Base-by-base conservation (phyloP, 2,113 vertebrate species). In the Bubo scandiacus region DNA sequence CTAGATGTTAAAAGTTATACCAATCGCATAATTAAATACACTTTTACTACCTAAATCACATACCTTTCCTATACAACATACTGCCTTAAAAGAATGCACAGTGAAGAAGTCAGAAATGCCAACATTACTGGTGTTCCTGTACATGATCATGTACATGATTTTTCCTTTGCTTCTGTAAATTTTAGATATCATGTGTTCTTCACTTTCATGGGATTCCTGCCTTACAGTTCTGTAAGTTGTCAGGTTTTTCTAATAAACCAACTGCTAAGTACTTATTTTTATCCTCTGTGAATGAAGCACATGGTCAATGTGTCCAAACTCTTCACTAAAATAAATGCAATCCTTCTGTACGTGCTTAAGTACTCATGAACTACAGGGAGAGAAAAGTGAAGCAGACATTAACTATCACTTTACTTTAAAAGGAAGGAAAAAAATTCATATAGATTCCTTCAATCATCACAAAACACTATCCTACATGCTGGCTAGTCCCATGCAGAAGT, bases 231-330 rank as follows among this genome's bases (percentile, higher is more conserved):
- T 34, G 0, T 25, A 63, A 21, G 26, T 5, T 67, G 82, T 66
- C 55, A 87, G 52, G 43, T 86, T 92, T 95, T 84, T 71, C 77
- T 52, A 86, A 81, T 47, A 82, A 90, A 57, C 42, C 86, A 82
- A 82, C 62, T 96, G 78, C 66, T 36, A 67, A 84, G 67, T 54
- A 90, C 63, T 73, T 88, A 70, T 88, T 92, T 92, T 90, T 81
- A 79, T 67, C 58, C 54, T 55, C 42, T 59, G 42, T 77, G 43
- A 94, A 84, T 63, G 47, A 95, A 92, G 43, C 43, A 83, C 73
- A 26, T 1, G 10, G 63, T 63, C 55, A 47, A 30, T 9, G 27
- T 27, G 36, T 68, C 68, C 84, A 86, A 81, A 65, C 22, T 54
- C 45, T 66, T 90, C 73, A 42, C 42, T 70, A 34, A 54, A 89